phyloP scores from a whole-genome alignment of 2,113 vertebrate species.

The Pituophis catenifer region DNA sequence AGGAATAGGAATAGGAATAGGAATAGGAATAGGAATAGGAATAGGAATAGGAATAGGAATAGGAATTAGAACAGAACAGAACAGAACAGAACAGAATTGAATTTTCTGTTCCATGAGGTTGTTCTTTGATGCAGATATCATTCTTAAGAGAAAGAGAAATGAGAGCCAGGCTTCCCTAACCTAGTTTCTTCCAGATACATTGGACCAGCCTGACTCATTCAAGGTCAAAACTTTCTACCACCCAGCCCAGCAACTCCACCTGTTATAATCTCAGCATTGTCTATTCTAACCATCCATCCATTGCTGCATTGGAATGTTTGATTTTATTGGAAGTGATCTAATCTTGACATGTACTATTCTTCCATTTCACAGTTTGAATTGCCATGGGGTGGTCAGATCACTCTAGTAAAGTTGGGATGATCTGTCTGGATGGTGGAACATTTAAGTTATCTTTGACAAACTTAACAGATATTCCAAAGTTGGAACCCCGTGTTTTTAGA shows the following conservation, averaged over 20 bases:
- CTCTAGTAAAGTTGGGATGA: not conserved
- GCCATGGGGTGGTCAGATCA: not conserved
- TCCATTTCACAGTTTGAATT: not conserved
- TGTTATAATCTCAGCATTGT: not conserved
- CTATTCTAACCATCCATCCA: not conserved
- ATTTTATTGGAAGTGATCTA: not conserved
- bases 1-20: too few species aligned
- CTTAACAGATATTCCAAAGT: not conserved
- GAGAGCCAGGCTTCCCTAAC: not conserved
- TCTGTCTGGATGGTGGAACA: not conserved
- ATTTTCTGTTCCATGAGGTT: not conserved
- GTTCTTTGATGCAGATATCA: not conserved
- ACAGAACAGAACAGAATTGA: not conserved
- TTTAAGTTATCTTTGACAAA: not conserved
- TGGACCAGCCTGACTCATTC: not conserved
- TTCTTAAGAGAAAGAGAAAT: not conserved
- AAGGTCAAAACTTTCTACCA: not conserved
- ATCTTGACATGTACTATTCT: not conserved
- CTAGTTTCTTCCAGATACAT: not conserved
- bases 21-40: not conserved
- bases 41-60: too few species aligned
- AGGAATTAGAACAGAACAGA: too few species aligned
- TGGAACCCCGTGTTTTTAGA: not conserved
- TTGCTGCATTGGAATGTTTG: not conserved
- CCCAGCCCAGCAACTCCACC: not conserved